phyloP scores from a whole-genome alignment of 2,797 vertebrate species.

The Gastrophryne carolinensis region DNA sequence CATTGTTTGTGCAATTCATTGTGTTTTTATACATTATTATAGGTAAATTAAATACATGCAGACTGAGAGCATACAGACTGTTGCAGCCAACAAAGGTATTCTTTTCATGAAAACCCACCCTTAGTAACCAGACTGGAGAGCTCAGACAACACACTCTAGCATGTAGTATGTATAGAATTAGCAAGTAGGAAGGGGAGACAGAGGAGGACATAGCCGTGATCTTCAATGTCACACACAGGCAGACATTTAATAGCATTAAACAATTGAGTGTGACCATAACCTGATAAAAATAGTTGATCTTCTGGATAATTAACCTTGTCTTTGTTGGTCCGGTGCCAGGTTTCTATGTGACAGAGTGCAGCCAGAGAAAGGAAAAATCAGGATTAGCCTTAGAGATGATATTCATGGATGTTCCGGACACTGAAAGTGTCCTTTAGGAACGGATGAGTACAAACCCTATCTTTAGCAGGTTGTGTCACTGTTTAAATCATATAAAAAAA shows the following conservation, averaged over 20 bases:
- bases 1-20: no score
- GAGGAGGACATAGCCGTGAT: conserved; percentile 45
- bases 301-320: conserved; percentile 54
- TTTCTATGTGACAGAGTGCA: conserved; percentile 46
- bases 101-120: neutral
- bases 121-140: neutral
- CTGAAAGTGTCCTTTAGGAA: conserved; percentile 42
- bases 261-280: conserved; percentile 52
- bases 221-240: conserved; percentile 50
- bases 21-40: no score
- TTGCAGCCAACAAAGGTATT: no score
- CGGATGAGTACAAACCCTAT: conserved; percentile 45
- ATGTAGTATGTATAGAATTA: neutral
- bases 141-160: conserved; percentile 31
- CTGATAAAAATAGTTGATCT: conserved; percentile 53
- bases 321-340: conserved; percentile 46
- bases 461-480: conserved; percentile 47
- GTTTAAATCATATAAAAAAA: conserved; percentile 22
- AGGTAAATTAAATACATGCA: no score
- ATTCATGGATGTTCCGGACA: conserved; percentile 35
- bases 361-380: conserved; percentile 20
- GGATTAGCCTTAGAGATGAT: conserved; percentile 45
- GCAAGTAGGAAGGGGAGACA: conserved; percentile 33
- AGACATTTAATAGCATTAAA: conserved; percentile 52
- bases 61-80: no score